Evolutionary conservation across 2,113 vertebrate genomes (phyloP).

Genomic region (Prunella himalayana): DNA sequence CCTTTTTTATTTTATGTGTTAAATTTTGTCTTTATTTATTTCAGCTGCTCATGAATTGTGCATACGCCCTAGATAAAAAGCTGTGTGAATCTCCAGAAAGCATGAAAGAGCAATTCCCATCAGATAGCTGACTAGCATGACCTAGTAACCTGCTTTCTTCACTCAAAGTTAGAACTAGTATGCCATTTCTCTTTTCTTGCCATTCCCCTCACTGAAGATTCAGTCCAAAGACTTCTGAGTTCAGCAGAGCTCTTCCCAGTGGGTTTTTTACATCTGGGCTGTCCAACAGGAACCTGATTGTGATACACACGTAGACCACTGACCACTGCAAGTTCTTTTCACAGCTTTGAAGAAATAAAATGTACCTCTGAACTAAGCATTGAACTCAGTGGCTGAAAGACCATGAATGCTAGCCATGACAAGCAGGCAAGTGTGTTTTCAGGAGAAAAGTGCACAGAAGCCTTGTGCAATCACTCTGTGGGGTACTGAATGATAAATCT

Average conservation of each 20-base stretch:
- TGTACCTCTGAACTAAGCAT: background rate
- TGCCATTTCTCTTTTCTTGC: background rate
- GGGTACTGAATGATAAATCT: background rate
- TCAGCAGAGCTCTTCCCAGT: background rate
- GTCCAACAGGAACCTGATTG: background rate
- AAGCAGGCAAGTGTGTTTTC: background rate
- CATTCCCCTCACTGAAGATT: background rate
- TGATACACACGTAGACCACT: background rate
- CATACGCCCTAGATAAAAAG: background rate
- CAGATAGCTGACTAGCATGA: background rate
- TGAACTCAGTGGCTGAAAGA: background rate
- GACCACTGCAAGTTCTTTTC: background rate
- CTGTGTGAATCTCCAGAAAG: background rate
- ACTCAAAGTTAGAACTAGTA: background rate
- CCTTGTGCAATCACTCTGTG: background rate
- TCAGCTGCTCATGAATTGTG: background rate
- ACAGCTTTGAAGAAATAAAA: background rate
- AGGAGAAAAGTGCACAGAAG: background rate
- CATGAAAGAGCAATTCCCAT: background rate
- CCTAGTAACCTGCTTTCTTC: constrained; percentile 7
- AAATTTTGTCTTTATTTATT: background rate
- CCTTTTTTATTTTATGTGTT: background rate
- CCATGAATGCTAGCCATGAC: background rate
- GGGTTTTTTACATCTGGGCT: background rate
- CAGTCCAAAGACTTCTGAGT: background rate